Evolutionary conservation across 1,140 invertebrate species (phyloP).

Genomic region (Zaprionus capensis): DNA sequence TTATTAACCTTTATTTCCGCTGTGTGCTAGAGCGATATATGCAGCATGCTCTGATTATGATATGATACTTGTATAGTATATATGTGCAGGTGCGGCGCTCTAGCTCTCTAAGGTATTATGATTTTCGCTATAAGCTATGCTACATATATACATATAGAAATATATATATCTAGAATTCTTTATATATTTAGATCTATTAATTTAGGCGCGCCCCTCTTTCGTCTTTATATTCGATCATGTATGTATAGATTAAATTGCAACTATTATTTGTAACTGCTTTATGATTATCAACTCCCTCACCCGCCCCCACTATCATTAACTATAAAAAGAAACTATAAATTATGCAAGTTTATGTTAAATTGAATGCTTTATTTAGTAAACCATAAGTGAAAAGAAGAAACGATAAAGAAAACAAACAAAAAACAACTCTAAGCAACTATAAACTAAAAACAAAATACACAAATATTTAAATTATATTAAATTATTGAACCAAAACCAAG

Average conservation of each 20-base stretch:
- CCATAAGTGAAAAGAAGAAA: slow-evolving; percentile 51
- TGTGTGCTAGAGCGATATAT: slow-evolving; percentile 39
- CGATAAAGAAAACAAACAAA: slow-evolving; percentile 12
- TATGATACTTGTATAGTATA: slow-evolving; percentile 30
- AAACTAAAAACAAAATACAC: slow-evolving; percentile 47
- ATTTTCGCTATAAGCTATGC: slow-evolving; percentile 78
- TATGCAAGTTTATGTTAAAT: slow-evolving; percentile 65
- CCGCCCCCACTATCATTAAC: slow-evolving; percentile 20
- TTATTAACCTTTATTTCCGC: slow-evolving; percentile 53
- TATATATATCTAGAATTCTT: slow-evolving; percentile 26
- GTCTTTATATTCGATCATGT: slow-evolving; percentile 37
- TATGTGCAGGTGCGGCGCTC: slow-evolving; percentile 28
- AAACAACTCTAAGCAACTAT: slow-evolving; percentile 23
- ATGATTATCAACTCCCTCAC: not conserved
- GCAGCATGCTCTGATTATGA: slow-evolving; percentile 28
- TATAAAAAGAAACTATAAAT: slow-evolving; percentile 49
- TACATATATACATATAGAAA: slow-evolving; percentile 34
- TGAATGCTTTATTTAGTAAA: slow-evolving; percentile 80
- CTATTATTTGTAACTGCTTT: slow-evolving; percentile 64
- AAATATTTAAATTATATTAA: slow-evolving; percentile 80
- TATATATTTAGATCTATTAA: not conserved
- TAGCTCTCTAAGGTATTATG: slow-evolving; percentile 75
- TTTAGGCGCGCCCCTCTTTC: slow-evolving; percentile 9
- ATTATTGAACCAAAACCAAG: slow-evolving; percentile 79
- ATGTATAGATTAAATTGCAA: slow-evolving; percentile 77